phyloP scores from a whole-genome alignment of 2,888 invertebrate genomes.

The Drosophila ustulata region DNA sequence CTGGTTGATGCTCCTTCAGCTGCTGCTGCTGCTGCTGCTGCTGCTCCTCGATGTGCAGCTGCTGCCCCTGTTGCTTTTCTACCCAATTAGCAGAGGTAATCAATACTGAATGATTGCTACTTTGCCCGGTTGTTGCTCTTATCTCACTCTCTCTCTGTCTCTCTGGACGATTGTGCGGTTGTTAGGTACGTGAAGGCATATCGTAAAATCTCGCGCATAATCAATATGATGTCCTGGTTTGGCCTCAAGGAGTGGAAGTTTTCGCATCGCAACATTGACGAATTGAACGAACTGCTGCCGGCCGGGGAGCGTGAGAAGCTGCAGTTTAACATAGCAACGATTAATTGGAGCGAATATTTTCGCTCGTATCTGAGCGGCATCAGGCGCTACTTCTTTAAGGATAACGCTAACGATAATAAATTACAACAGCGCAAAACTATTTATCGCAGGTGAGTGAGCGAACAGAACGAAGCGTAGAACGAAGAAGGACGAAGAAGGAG shows the following conservation, averaged over 20 bases:
- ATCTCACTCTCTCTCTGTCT: background rate
- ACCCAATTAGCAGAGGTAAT: slow-evolving; percentile 51
- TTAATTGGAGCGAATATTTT: slow-evolving; percentile 90
- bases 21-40: background rate
- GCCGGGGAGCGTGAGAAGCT: slow-evolving; percentile 73
- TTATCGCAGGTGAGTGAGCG: slow-evolving; percentile 82
- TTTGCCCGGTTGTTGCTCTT: background rate
- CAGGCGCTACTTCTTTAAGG: slow-evolving; percentile 89
- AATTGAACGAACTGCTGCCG: slow-evolving; percentile 81
- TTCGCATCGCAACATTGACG: slow-evolving; percentile 83
- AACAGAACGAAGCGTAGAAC: slow-evolving; percentile 8
- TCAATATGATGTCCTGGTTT: slow-evolving; percentile 85
- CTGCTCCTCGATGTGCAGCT: background rate
- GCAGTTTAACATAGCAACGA: slow-evolving; percentile 87
- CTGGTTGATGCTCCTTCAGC: slow-evolving; percentile 3
- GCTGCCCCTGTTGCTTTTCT: background rate
- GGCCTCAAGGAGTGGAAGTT: slow-evolving; percentile 85
- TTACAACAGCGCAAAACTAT: slow-evolving; percentile 81
- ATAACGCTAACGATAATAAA: slow-evolving; percentile 86
- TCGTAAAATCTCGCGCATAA: slow-evolving; percentile 83
- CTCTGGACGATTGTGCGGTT: slow-evolving; percentile 1
- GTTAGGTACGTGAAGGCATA: slow-evolving; percentile 83
- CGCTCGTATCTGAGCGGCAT: slow-evolving; percentile 89
- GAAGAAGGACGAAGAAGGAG: slow-evolving; percentile 7
- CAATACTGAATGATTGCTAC: slow-evolving; percentile 22